Evolutionary conservation across 2,797 vertebrate species (phyloP), one percentile per base, ranked within the genome.

Genomic region (Fundulus diaphanus): DNA sequence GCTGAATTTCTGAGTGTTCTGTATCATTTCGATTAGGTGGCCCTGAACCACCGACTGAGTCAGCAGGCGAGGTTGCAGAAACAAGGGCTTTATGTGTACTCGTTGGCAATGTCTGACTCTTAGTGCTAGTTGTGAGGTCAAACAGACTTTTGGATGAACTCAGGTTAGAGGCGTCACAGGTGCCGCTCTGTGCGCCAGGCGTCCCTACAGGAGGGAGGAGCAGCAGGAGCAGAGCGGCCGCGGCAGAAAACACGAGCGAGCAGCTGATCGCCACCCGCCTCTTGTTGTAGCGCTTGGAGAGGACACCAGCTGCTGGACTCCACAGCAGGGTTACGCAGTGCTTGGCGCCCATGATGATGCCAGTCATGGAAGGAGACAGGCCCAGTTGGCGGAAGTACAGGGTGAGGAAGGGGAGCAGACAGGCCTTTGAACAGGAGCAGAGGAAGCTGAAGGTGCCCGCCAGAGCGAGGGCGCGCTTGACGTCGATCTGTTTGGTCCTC

Each of bases 351-450:
- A 97, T 95, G 77, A 96, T 59, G 74, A 95, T 44, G 77, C 97
- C 97, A 0, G 95, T 94, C 92, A 96, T 96, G 7, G 93, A 81
- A 0, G 96, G 95, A 0, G 91, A 85, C 80, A 98, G 86, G 67
- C 97, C 97, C 76, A 97, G 94, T 67, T 95, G 94, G 46, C 96
- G 82, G 77, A 98, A 92, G 92, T 96, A 97, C 20, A 98, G 94
- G 4, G 96, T 96, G 81, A 98, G 93, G 90, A 97, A 98, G 9
- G 97, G 97, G 11, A 94, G 84, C 68, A 96, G 89, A 78, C 96
- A 96, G 79, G 92, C 95, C 35, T 88, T 86, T 70, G 92, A 94
- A n/a, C 94, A 94, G 65, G 86, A 94, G 52, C 91, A 92, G 85
- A 97, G 86, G 82, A 97, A 92, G 67, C 93, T 92, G 82, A 98